phyloP scores from a whole-genome alignment of 1,140 invertebrate genomes.

The Drosophila repletoides region DNA sequence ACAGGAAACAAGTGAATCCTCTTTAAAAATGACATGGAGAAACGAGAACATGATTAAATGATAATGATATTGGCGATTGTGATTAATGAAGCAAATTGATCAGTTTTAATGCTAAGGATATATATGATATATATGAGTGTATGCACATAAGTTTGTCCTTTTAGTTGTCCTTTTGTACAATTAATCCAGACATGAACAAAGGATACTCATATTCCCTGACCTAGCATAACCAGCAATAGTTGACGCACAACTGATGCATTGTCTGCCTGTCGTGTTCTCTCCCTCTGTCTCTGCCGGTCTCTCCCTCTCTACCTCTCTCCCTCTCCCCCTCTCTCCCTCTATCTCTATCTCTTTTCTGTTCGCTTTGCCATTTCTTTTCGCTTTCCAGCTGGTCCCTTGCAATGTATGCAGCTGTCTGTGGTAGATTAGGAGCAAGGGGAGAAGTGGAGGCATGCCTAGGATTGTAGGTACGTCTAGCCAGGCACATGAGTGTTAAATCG shows the following conservation, averaged over 20 bases:
- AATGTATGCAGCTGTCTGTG: conserved; percentile 6
- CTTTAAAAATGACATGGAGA: too few species aligned
- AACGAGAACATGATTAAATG: too few species aligned
- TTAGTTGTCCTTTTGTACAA: background rate
- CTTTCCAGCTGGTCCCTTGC: background rate
- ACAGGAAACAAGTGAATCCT: too few species aligned
- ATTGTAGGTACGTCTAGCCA: background rate
- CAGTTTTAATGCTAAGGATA: too few species aligned
- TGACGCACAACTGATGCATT: background rate
- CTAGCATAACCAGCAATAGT: background rate
- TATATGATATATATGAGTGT: too few species aligned
- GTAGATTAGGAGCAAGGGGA: background rate
- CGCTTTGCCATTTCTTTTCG: background rate
- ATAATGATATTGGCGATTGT: too few species aligned
- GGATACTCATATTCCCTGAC: conserved; percentile 2
- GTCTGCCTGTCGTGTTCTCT: background rate
- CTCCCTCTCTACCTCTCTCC: too few species aligned
- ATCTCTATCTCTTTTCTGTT: too few species aligned
- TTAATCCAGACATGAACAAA: background rate
- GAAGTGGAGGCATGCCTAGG: background rate
- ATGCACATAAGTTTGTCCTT: too few species aligned
- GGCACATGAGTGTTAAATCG: background rate
- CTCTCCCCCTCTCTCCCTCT: too few species aligned
- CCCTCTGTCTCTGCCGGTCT: background rate
- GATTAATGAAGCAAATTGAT: too few species aligned